Evolutionary conservation across 2,888 invertebrate species (phyloP), one percentile per base, ranked within the genome.

Genomic region (Coleophora flavipennella): DNA sequence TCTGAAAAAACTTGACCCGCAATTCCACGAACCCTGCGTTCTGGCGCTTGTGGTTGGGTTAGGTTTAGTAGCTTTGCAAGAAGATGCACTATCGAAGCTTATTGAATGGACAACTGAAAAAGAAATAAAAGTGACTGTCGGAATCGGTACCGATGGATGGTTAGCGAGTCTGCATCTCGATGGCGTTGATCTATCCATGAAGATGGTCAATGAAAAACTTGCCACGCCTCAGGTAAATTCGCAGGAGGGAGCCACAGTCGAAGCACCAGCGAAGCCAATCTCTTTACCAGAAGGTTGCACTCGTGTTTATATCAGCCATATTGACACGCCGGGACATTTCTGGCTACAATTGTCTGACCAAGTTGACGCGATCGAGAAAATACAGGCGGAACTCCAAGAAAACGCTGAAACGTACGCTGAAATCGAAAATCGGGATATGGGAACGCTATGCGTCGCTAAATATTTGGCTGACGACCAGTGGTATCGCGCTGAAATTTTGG

Each of bases 401-500:
- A 78, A 86, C 8, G 86, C 88, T 0, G 62, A 68, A 0, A 64
- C 69, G 0, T 85, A 89, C 60, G 62, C 85, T 0, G 83, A 87
- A 29, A 65, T 91, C 8, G 85, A 86, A 40, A 87, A 67, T 39
- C 84, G 88, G 1, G 87, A 88, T 34, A 78, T 88, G 40, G 90
- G 90, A 7, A 86, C 88, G 0, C 58, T 89, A 0, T 93, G 93
- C 53, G 85, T 90, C 35, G 96, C 96, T 0, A 90, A 92, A 57
- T 97, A 94, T 67, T 88, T 90, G 0, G 90, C 89, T 1, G 95
- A 97, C 62, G 91, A 92, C 31, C 88, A 89, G 47, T 99, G 98
- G 97, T 98, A 98, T 69, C 88, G 98, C 42, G 97, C 96, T 0
- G 90, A 90, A 61, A 91, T 98, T 8, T 87, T 96, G 31, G 95